Evolutionary conservation across 2,888 invertebrate genomes (phyloP).

Genomic region (Polydrusus cervinus): DNA sequence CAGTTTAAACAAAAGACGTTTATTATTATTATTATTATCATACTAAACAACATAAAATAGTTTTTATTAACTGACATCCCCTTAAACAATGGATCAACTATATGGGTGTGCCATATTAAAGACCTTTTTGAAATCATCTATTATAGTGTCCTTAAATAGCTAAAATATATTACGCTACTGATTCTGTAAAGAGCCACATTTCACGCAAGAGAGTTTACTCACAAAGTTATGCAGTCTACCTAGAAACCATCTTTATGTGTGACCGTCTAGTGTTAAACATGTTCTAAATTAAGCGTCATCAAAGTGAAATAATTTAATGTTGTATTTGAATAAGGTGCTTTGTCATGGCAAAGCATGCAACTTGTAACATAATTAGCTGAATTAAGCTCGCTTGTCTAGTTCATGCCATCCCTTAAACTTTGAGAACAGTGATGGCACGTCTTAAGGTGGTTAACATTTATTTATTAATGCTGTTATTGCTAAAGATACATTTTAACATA

Average conservation of each 20-base stretch:
- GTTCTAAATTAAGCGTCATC: slow-evolving; percentile 23
- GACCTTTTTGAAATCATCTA: too few species aligned
- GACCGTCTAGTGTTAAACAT: slow-evolving; percentile 27
- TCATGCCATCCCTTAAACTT: not conserved
- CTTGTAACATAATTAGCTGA: slow-evolving; percentile 46
- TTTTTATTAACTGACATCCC: too few species aligned
- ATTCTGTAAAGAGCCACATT: not conserved
- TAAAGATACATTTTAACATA: too few species aligned
- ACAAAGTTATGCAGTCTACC: slow-evolving; percentile 12
- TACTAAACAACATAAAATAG: too few species aligned
- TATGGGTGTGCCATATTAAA: too few species aligned
- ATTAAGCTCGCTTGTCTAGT: slow-evolving; percentile 39
- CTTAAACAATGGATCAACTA: too few species aligned
- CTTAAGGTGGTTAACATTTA: not conserved
- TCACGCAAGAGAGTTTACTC: slow-evolving; percentile 12
- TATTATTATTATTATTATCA: too few species aligned
- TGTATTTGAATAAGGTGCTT: slow-evolving; percentile 32
- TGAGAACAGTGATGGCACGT: not conserved
- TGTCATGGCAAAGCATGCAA: slow-evolving; percentile 34
- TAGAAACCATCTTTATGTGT: slow-evolving; percentile 15
- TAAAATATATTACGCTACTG: too few species aligned
- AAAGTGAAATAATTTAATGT: slow-evolving; percentile 39
- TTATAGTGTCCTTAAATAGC: too few species aligned
- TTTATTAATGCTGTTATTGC: too few species aligned
- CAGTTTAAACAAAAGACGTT: too few species aligned